Base-by-base conservation (phyloP, 2,797 vertebrate genomes). In the Myotis vivesi region DNA sequence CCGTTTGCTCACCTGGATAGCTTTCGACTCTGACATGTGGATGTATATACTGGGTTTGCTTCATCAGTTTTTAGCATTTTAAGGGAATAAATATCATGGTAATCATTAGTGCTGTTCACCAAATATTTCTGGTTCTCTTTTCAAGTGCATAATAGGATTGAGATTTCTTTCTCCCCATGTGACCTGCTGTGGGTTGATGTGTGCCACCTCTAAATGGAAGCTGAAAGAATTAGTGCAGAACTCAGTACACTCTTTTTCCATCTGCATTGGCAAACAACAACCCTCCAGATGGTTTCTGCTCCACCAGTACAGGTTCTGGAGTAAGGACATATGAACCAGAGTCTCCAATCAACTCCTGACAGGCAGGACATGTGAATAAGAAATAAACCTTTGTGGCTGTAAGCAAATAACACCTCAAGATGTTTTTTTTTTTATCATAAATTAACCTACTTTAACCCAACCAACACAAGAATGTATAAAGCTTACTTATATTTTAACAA, bases 401-500 rank as follows among this genome's bases (percentile, higher is more conserved):
- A 95, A 88, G 38, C 36, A 12, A 38, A 2, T 46, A 46, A 72
- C 19, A 17, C 46, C 8, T 71, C 6, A 81, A 25, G n/a, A 49
- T 38, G 38, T 1, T 38, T 17, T 66, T 17, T 66, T 64, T 68
- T 9, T 66, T 72, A 72, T 19, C 23, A 44, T 28, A 83, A n/a
- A 49, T 51, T 95, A 84, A 72, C 28, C 59, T 83, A 68, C 2
- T 94, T 20, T 75, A 91, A 80, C 8, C 28, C 53, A 17, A 55
- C 3, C 16, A 20, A 79, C 55, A 55, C 1, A 89, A 84, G n/a
- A 87, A 33, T 4, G 0, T 79, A 51, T 41, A 33, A 62, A 53
- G 64, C 81, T 80, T 83, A 71, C 25, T 85, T 88, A 62, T 49
- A 53, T 84, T 92, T 94, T 89, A 91, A 82, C 6, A 71, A 33